A percentile compares a stretch with the other conserved stretches of the same genome.
Conservation (phyloP, 2,113 vertebrate genomes). For the Seriola quinqueradiata region DNA sequence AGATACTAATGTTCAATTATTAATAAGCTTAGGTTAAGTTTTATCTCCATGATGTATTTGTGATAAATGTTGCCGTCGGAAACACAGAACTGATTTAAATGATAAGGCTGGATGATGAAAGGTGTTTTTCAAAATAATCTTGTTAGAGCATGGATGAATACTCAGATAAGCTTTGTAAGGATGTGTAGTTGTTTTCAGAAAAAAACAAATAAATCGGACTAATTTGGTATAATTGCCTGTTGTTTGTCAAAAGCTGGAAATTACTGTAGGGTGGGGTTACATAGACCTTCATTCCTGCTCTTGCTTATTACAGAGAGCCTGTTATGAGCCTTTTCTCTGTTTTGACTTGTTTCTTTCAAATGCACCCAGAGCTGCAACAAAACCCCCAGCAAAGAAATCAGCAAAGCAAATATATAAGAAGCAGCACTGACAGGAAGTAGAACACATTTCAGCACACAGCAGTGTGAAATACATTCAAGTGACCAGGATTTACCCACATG, state of each 20-base stretch:
- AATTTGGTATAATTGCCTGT: neutral
- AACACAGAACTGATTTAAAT: neutral
- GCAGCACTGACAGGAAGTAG: constrained; percentile 27
- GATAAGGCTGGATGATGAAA: neutral
- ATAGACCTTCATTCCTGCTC: neutral
- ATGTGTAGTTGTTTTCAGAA: neutral
- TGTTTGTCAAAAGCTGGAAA: neutral
- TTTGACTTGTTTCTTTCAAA: neutral
- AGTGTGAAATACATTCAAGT: neutral
- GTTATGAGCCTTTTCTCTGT: neutral
- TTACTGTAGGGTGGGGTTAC: neutral
- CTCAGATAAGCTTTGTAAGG: neutral
- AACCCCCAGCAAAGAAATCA: neutral
- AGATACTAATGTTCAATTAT: neutral
- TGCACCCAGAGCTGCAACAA: neutral
- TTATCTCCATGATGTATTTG: neutral
- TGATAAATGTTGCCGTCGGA: neutral
- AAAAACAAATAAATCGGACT: neutral
- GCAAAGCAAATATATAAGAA: constrained; percentile 11
- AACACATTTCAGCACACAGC: neutral
- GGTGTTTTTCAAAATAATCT: neutral
- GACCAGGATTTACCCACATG: constrained; percentile 27
- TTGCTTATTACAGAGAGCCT: neutral
- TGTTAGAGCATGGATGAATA: neutral
- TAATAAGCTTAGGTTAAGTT: neutral